Evolutionary conservation across 35 echinoderm and acorn worm species (phyloP), one percentile per base, ranked within the genome.

Genomic region (Anneissia japonica): DNA sequence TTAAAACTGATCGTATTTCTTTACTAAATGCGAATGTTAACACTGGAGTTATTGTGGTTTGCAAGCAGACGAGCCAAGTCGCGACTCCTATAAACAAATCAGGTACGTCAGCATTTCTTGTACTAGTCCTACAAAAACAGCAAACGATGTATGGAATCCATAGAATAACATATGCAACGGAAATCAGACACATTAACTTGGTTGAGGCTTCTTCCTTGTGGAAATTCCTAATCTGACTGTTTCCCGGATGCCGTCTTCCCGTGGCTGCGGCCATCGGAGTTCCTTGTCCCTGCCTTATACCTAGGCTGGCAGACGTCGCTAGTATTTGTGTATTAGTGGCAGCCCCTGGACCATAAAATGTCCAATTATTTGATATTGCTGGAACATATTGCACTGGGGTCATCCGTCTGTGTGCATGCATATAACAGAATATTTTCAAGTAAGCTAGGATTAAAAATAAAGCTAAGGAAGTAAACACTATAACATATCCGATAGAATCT

Each of bases 301-400:
- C 95, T 7, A 90, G 88, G 40, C 93, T 91, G 86, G 91, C 93
- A 75, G 93, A 93, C 3, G 95, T 89, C 3, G 95, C 95, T 39
- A 92, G 91, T 55, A 91, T 85, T 28, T 92, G 91, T 4, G 91
- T 97, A 3, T 35, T 19, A 64, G 51, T 64, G 21, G 51, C 51
- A 0, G 94, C 92, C 29, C 95, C 95, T 74, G 95, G 95, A 0
- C 95, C 95, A 78, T 97, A 97, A 78, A 97, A 97, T 38, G 95
- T 97, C 95, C 95, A 97, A 76, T 89, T 91, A 79, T 82, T 91
- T 32, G 95, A 97, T 37, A 91, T 90, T 34, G 95, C 95, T 35
- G 95, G 95, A 29, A 97, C 89, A 79, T 93, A 97, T 41, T 91
- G 84, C 56, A 93, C 75, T 16, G 95, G 95, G 13, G 88, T 89